These are phyloP conservation scores for Alcedo quadribrachys DNA, from an alignment of 2,797 vertebrate species.

Conservation along the genomic window DNA sequence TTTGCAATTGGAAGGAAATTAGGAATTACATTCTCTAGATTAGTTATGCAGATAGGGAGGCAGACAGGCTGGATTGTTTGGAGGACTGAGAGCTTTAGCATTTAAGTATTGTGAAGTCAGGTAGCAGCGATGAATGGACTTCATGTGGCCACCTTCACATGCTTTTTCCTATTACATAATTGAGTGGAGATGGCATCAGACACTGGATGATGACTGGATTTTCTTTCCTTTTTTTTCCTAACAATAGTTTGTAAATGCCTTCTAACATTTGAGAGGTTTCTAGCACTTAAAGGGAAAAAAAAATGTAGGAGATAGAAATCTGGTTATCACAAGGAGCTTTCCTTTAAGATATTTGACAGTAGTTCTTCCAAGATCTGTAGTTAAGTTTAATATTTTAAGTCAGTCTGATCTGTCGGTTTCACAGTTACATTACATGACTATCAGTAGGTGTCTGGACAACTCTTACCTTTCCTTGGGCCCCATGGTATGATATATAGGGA, in stretches of 20 bases:
- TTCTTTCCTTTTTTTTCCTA: neutral
- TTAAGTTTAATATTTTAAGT: neutral
- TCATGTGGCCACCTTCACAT: neutral
- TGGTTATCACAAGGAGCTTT: neutral
- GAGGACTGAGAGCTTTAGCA: neutral
- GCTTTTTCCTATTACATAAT: slow-evolving; percentile 1
- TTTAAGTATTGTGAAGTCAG: neutral
- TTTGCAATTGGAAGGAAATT: neutral
- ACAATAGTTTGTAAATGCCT: neutral
- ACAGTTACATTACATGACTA: neutral
- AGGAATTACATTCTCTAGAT: neutral
- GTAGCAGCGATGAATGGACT: slow-evolving; percentile 9
- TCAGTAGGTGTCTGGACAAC: neutral
- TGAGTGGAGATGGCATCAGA: neutral
- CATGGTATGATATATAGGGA: neutral
- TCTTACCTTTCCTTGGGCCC: neutral
- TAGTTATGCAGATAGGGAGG: neutral
- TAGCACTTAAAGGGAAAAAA: neutral
- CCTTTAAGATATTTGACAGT: neutral
- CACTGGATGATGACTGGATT: neutral
- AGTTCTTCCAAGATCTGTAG: neutral
- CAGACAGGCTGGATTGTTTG: neutral
- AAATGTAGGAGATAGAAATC: neutral
- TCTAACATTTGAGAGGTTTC: neutral
- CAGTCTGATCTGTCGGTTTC: neutral